Conservation (phyloP, 64 coral and sea anemone species). For the Montipora sp. region DNA sequence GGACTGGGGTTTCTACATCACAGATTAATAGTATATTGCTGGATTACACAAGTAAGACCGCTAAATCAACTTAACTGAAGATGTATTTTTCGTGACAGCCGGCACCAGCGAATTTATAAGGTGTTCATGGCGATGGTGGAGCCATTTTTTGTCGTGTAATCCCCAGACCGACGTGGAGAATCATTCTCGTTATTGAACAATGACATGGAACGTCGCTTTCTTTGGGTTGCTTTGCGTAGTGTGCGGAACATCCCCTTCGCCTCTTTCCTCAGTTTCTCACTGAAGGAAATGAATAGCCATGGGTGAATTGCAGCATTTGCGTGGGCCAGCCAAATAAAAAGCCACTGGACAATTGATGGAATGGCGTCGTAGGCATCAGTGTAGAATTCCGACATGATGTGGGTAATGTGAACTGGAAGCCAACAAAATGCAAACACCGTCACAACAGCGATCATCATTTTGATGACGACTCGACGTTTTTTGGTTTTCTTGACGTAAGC, state of each 20-base stretch:
- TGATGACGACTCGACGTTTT: slow-evolving; percentile 51
- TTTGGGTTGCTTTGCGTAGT: not conserved
- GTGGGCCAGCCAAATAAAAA: slow-evolving; percentile 62
- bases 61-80: too few relatives aligned
- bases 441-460: slow-evolving; percentile 69
- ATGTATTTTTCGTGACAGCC: not conserved
- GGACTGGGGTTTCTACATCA: too few relatives aligned
- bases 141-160: not conserved
- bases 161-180: not conserved
- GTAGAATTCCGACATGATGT: slow-evolving; percentile 38
- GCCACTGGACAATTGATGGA: not conserved
- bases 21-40: too few relatives aligned
- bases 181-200: not conserved
- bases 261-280: not conserved
- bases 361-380: slow-evolving; percentile 30
- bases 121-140: not conserved
- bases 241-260: not conserved
- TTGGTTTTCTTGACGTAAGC: slow-evolving; percentile 28
- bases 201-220: not conserved
- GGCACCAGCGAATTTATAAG: not conserved
- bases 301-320: slow-evolving; percentile 78
- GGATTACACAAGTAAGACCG: too few relatives aligned
- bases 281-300: slow-evolving; percentile 51
- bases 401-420: slow-evolving; percentile 59
- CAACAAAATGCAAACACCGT: slow-evolving; percentile 62